Percentiles rank a stretch among this genome's conserved stretches.
These are phyloP conservation scores for Ctenodactylus gundi DNA, from an alignment of 2,113 vertebrate genomes.

Conservation along the genomic window DNA sequence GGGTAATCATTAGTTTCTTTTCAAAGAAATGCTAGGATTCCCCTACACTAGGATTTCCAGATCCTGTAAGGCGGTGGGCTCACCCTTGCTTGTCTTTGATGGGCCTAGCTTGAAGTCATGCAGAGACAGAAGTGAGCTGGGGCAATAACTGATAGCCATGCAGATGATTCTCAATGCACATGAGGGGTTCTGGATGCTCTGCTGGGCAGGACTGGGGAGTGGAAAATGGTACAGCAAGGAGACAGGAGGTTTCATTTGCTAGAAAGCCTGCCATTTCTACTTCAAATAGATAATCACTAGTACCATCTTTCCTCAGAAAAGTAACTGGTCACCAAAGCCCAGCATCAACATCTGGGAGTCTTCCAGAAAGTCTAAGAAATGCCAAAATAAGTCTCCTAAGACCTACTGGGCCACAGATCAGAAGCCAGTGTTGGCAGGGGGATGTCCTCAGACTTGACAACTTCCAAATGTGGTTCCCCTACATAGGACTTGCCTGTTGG, in stretches of 20 bases:
- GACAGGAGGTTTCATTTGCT: not conserved
- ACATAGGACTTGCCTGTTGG: rapidly evolving
- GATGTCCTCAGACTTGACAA: not conserved
- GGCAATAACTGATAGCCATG: not conserved
- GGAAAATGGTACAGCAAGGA: not conserved
- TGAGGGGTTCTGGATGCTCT: not conserved
- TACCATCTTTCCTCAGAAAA: conserved; percentile 4
- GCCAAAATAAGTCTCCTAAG: not conserved
- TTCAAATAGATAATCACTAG: not conserved
- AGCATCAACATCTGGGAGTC: not conserved
- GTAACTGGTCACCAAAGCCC: not conserved
- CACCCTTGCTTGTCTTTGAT: not conserved
- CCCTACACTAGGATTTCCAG: not conserved
- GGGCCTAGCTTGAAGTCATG: not conserved
- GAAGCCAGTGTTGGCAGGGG: not conserved
- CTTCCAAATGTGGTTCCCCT: rapidly evolving
- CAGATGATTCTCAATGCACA: not conserved
- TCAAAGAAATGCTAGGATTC: not conserved
- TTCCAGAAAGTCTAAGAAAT: not conserved
- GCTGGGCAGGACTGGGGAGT: not conserved
- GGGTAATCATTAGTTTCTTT: not conserved
- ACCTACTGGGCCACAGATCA: not conserved
- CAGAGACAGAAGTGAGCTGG: not conserved
- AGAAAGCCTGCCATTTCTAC: not conserved
- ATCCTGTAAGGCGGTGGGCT: not conserved